phyloP scores from a whole-genome alignment of 2,888 invertebrate genomes.

The Tiphia femorata region DNA sequence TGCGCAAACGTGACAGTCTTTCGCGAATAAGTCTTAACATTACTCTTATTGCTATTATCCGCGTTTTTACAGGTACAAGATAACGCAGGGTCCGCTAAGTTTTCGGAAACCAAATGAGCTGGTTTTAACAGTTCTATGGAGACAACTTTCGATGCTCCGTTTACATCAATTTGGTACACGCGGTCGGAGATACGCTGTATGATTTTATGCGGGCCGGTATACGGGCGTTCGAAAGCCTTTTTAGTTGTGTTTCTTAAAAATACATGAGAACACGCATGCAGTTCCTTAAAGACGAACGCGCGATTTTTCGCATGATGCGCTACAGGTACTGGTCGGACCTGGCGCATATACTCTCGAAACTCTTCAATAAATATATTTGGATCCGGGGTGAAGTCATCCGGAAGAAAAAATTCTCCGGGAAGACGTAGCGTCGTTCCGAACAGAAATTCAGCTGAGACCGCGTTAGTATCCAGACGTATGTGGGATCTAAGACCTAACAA shows the following conservation, averaged over 20 bases:
- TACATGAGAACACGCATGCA: conserved; percentile 28
- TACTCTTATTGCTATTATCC: no score
- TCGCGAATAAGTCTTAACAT: no score
- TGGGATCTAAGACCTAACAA: conserved; percentile 24
- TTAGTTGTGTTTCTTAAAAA: conserved; percentile 22
- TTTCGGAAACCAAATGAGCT: conserved; percentile 4
- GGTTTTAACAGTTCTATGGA: conserved; percentile 26
- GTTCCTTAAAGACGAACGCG: conserved; percentile 25
- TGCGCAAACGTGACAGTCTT: no score
- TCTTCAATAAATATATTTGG: conserved; percentile 22
- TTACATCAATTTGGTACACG: conserved; percentile 17
- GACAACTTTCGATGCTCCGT: conserved; percentile 8
- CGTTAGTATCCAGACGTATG: conserved; percentile 19
- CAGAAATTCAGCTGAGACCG: conserved; percentile 17
- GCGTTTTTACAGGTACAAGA: no score
- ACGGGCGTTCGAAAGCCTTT: conserved; percentile 33
- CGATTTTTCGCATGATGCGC: conserved; percentile 20
- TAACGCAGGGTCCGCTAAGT: background rate
- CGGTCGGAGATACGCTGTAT: conserved; percentile 21
- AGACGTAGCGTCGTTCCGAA: conserved; percentile 18
- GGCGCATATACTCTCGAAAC: conserved; percentile 19
- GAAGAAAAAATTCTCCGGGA: conserved; percentile 30
- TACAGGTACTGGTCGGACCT: conserved; percentile 22
- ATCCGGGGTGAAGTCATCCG: conserved; percentile 7
- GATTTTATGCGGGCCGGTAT: conserved; percentile 36